phyloP scores from a whole-genome alignment of 2,888 invertebrate species.

The Dryobota labecula region DNA sequence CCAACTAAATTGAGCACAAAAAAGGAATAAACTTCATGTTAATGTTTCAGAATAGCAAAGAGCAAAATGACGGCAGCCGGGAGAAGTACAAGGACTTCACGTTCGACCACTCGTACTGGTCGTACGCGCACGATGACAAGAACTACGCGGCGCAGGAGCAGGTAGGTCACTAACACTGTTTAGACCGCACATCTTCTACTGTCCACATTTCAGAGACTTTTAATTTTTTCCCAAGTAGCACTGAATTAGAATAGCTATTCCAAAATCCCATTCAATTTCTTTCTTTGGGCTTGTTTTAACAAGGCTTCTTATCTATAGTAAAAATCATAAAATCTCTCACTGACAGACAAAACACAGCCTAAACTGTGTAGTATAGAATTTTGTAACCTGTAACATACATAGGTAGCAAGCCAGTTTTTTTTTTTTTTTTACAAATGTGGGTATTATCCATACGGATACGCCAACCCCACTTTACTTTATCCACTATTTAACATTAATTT shows the following conservation, averaged over 20 bases:
- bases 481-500: no score
- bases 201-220: background rate
- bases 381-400: background rate
- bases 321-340: background rate
- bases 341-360: background rate
- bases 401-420: no score
- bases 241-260: background rate
- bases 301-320: background rate
- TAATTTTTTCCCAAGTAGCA: background rate
- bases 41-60: slow-evolving; percentile 88
- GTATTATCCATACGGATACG: no score
- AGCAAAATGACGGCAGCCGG: slow-evolving; percentile 88
- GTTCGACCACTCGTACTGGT: slow-evolving; percentile 97
- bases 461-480: no score
- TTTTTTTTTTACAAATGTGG: no score
- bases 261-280: no score
- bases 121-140: slow-evolving; percentile 92
- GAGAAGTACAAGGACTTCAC: slow-evolving; percentile 96
- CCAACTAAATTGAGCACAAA: no score
- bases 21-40: no score
- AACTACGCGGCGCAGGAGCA: slow-evolving; percentile 96
- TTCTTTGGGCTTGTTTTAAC: background rate
- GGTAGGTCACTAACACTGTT: slow-evolving; percentile 78
- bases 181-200: background rate
- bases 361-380: background rate